phyloP scores from a whole-genome alignment of 2,113 vertebrate genomes.

The Anguilla rostrata region DNA sequence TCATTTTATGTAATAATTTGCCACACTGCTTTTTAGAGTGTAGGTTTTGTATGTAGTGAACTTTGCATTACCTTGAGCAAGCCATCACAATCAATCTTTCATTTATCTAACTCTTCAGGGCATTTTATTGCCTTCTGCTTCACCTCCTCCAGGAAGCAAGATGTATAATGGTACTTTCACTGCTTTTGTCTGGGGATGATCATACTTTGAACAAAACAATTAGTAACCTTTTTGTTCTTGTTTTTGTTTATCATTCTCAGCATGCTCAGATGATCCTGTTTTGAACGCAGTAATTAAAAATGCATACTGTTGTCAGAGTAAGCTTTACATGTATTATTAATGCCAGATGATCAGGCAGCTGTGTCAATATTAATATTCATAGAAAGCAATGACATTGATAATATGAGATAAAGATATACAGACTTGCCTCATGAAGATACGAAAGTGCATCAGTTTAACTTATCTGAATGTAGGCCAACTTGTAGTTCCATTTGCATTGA shows the following conservation, averaged over 20 bases:
- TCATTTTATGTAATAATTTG: conserved; percentile 1
- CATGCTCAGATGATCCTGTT: conserved; percentile 34
- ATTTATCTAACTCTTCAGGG: background rate
- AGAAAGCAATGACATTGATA: conserved; percentile 38
- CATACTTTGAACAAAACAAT: conserved; percentile 25
- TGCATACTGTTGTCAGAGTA: conserved; percentile 57
- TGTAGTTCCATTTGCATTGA: conserved; percentile 35
- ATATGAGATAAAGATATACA: conserved; percentile 39
- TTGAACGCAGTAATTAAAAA: conserved; percentile 59
- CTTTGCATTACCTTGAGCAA: background rate
- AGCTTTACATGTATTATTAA: conserved; percentile 59
- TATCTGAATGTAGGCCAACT: conserved; percentile 18
- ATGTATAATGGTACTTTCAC: background rate
- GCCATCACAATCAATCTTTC: conserved; percentile 1
- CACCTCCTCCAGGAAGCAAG: background rate
- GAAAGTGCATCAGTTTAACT: conserved; percentile 3
- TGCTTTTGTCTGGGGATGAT: conserved; percentile 8
- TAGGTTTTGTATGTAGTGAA: background rate
- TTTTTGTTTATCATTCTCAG: conserved; percentile 41
- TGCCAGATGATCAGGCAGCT: conserved; percentile 50
- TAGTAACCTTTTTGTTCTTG: conserved; percentile 40
- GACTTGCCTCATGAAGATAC: conserved; percentile 10
- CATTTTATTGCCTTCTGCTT: background rate
- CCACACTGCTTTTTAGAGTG: background rate
- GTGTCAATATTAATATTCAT: conserved; percentile 50